These are phyloP conservation scores for Teleogryllus oceanicus DNA, from an alignment of 2,888 invertebrate genomes.

Conservation along the genomic window DNA sequence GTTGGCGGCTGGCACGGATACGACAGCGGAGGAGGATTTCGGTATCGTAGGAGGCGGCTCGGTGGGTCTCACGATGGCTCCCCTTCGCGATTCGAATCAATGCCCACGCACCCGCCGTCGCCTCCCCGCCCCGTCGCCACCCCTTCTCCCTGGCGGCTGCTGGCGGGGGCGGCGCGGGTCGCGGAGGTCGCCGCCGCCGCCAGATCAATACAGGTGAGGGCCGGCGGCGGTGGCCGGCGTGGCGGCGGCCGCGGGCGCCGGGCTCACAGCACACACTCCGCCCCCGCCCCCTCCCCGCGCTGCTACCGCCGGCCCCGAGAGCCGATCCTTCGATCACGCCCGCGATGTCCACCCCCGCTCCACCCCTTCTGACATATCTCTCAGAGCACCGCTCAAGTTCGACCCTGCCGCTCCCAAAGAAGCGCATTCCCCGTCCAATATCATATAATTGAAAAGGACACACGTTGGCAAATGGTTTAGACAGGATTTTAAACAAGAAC, in stretches of 20 bases:
- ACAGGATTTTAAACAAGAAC: no score
- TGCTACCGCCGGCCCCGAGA: neutral
- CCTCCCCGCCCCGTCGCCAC: neutral
- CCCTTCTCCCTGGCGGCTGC: neutral
- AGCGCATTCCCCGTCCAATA: no score
- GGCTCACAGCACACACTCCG: no score
- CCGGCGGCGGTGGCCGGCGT: neutral
- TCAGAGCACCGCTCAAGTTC: no score
- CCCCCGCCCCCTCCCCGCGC: neutral
- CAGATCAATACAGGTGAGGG: conserved; percentile 9
- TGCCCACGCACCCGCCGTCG: neutral
- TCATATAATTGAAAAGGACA: no score
- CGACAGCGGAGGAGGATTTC: neutral
- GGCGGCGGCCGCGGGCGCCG: neutral
- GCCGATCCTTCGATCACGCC: conserved; percentile 9
- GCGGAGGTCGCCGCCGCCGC: conserved; percentile 18
- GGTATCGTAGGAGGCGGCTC: neutral
- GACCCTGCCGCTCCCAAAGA: no score
- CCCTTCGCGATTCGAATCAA: neutral
- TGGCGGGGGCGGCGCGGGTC: neutral
- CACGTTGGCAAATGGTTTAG: no score
- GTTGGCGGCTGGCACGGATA: neutral
- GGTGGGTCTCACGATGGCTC: neutral
- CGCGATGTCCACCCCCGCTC: neutral
- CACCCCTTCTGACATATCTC: neutral